These are phyloP conservation scores for Ornithoptera alexandrae DNA, from an alignment of 2,888 invertebrate genomes.

Conservation along the genomic window DNA sequence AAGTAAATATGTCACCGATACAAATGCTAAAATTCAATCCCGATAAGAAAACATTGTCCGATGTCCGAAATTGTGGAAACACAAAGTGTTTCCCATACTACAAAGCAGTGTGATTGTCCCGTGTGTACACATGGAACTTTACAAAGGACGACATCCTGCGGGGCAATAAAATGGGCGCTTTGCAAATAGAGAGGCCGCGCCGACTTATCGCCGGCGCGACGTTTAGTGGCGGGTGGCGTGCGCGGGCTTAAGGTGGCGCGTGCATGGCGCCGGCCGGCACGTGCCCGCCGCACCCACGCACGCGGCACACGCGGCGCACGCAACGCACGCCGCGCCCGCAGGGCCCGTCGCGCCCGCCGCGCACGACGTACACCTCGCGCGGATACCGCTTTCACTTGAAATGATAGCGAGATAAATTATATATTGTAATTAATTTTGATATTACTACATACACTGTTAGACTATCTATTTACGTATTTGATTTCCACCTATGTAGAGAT, in stretches of 20 bases:
- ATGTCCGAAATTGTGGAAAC: slow-evolving; percentile 48
- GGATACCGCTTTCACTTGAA: too few relatives aligned
- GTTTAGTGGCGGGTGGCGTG: slow-evolving; percentile 62
- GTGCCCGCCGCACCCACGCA: slow-evolving; percentile 52
- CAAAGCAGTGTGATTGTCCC: slow-evolving; percentile 38
- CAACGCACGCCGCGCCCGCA: slow-evolving; percentile 34
- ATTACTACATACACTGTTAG: too few relatives aligned
- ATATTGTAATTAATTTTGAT: too few relatives aligned
- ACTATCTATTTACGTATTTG: too few relatives aligned
- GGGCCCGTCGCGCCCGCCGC: background rate
- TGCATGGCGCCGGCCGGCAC: slow-evolving; percentile 47
- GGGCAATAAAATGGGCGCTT: slow-evolving; percentile 47
- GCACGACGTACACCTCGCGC: background rate
- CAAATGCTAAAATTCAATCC: slow-evolving; percentile 6
- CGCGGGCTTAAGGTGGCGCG: slow-evolving; percentile 61
- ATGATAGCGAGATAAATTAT: too few relatives aligned
- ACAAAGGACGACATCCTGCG: slow-evolving; percentile 61
- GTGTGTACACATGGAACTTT: slow-evolving; percentile 41
- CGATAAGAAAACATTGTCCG: slow-evolving; percentile 27
- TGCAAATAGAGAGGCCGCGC: slow-evolving; percentile 58
- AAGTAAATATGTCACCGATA: background rate
- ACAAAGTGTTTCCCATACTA: slow-evolving; percentile 60
- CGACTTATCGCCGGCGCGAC: slow-evolving; percentile 65
- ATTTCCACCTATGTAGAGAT: too few relatives aligned
- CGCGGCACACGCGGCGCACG: slow-evolving; percentile 35